Conservation (phyloP, 2,888 invertebrate species). For the Polydesmus complanatus region DNA sequence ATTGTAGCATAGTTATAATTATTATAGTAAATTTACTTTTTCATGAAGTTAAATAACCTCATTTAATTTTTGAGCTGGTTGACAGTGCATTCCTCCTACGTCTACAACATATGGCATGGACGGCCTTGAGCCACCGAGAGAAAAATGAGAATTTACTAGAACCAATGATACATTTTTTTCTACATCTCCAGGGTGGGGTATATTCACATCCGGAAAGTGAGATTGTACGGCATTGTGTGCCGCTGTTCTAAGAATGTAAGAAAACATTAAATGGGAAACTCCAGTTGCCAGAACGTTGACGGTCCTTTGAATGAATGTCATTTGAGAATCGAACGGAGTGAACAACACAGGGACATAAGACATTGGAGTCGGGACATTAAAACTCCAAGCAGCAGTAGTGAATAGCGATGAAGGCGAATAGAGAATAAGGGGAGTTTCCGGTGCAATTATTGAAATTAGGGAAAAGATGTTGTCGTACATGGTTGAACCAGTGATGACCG, state of each 20-base stretch:
- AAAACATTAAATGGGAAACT: not conserved
- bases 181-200: not conserved
- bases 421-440: not conserved
- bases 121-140: conserved; percentile 2
- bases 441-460: not conserved
- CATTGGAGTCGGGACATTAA: conserved; percentile 3
- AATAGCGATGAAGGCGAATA: not conserved
- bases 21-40: not conserved
- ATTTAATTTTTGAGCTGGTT: not conserved
- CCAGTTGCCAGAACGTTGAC: not conserved
- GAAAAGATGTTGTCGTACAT: conserved; percentile 2
- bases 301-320: not conserved
- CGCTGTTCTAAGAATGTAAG: not conserved
- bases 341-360: conserved; percentile 8
- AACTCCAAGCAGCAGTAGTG: conserved; percentile 1
- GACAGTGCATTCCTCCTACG: conserved; percentile 13
- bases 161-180: conserved; percentile 4
- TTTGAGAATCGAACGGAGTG: not conserved
- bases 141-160: conserved; percentile 13
- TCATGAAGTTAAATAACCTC: too few relatives aligned
- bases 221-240: not conserved
- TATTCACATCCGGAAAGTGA: not conserved
- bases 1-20: not conserved
- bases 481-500: not conserved
- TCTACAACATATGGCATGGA: conserved; percentile 7